Evolutionary conservation across 1,140 invertebrate genomes (phyloP).

Genomic region (Centruroides sculpturatus): DNA sequence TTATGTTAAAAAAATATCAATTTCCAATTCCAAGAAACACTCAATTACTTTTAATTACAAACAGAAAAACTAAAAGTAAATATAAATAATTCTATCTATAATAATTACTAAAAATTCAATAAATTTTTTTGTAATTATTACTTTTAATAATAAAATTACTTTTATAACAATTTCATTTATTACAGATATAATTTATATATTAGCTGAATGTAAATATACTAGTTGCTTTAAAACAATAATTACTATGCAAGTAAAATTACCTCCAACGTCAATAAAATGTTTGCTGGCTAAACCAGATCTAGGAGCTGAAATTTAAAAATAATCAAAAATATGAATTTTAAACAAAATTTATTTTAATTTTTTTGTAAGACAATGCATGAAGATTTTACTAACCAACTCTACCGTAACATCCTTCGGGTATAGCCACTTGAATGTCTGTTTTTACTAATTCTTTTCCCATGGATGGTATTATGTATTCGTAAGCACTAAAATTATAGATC

Average conservation of each 20-base stretch:
- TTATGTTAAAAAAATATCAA: too few species aligned
- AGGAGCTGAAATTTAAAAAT: constrained; percentile 47
- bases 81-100: too few species aligned
- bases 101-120: too few species aligned
- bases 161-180: too few species aligned
- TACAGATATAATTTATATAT: too few species aligned
- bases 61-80: too few species aligned
- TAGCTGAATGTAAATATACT: too few species aligned
- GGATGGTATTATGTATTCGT: constrained; percentile 64
- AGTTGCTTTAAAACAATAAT: too few species aligned
- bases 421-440: constrained; percentile 71
- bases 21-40: too few species aligned
- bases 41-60: too few species aligned
- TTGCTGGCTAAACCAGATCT: constrained; percentile 90
- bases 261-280: constrained; percentile 91
- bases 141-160: too few species aligned
- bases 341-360: not conserved
- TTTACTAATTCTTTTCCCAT: constrained; percentile 70
- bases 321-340: not conserved
- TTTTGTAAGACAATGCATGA: not conserved
- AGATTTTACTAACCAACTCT: constrained; percentile 39
- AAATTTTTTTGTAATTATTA: too few species aligned
- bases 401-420: constrained; percentile 71
- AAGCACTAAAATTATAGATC: constrained; percentile 47
- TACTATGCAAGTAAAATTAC: constrained; percentile 22